Evolutionary conservation across 2,888 invertebrate species (phyloP), one percentile per base, ranked within the genome.

Genomic region (Caenorhabditis panamensis): DNA sequence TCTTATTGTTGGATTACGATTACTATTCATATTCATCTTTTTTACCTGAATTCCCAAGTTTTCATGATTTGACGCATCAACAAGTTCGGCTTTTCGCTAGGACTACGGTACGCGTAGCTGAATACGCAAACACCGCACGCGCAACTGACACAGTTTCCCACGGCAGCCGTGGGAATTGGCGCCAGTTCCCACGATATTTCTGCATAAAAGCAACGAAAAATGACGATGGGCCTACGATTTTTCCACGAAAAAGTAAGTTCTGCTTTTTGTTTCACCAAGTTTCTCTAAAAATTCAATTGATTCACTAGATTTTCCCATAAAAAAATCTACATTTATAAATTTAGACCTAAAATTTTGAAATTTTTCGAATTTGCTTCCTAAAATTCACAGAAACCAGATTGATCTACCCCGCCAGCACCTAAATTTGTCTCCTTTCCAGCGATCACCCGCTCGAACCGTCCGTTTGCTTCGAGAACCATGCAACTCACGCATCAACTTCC

Each of bases 141-240:
- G 20, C 5, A 62, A 56, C 26, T 1, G 37, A 41, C 69, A 53
- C 24, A 77, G 9, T 36, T 64, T 77, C 64, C 51, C 77, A 69
- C 37, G 68, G 16, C 0, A 11, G 22, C 20, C 63, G 58, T 77
- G 77, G 63, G 77, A 77, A 77, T 58, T 31, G 4, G 31, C 31
- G 31, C 4, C 4, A 6, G 4, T 31, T 31, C 31, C 31, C 31
- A 31, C 31, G 31, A 4, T 31, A 8, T 44, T 47, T 41, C 47
- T 20, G n/a, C 44, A 64, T 72, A 63, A 54, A 63, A 56, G 37
- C 26, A 49, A 36, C 13, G 31, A 6, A n/a, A 56, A 51, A 51
- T 49, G 58, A 11, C 6, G 31, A 20, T 5, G 44, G 24, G 28
- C 16, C 24, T 36, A 61, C n/a, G 9, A 24, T 11, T 24, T 16